Conservation (phyloP, 2,797 vertebrate genomes). For the Alauda arvensis region DNA sequence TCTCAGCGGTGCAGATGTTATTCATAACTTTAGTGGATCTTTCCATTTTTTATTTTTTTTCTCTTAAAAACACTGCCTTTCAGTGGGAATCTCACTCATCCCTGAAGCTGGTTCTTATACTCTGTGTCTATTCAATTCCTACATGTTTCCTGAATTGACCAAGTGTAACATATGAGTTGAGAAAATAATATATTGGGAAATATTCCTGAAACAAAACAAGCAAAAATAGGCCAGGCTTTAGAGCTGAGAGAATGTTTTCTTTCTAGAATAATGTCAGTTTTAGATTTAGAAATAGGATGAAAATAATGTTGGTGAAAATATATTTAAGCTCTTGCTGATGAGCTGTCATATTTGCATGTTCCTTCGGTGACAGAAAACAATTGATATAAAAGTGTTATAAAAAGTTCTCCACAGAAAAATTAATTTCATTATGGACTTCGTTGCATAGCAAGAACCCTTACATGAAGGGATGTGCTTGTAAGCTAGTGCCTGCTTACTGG, state of each 20-base stretch:
- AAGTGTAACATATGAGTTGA: background rate
- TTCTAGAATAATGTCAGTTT: background rate
- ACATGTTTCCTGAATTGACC: background rate
- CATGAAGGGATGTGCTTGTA: background rate
- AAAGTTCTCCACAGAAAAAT: background rate
- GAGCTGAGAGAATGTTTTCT: background rate
- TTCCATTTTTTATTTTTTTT: background rate
- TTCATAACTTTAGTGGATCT: background rate
- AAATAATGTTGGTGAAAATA: background rate
- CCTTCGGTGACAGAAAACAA: background rate
- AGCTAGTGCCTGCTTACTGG: background rate
- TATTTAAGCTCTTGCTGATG: background rate
- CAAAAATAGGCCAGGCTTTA: background rate
- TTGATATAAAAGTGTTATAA: background rate
- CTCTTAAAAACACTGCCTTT: background rate
- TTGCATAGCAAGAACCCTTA: background rate
- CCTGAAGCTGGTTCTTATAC: background rate
- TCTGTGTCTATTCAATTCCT: background rate
- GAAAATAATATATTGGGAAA: background rate
- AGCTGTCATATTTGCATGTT: background rate
- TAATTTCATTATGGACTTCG: background rate
- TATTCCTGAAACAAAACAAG: background rate
- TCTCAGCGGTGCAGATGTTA: conserved; percentile 17
- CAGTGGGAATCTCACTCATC: background rate
- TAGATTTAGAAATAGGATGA: background rate